These are phyloP conservation scores for Opisthocomus hoazin DNA, from an alignment of 2,113 vertebrate genomes.

Conservation along the genomic window DNA sequence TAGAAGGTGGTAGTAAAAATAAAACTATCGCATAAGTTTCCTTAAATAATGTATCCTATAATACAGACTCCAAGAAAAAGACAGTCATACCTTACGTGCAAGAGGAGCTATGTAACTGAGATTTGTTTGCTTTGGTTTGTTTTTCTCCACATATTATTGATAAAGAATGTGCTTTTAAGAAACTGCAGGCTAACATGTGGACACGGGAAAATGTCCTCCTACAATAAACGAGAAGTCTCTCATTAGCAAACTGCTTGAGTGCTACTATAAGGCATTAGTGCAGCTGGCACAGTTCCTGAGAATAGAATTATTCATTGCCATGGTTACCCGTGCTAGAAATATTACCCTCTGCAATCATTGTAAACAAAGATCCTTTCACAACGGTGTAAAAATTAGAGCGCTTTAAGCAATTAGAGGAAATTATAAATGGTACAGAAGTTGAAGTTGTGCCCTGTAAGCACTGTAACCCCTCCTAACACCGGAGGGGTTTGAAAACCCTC, in stretches of 20 bases:
- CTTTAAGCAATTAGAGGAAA: slow-evolving; percentile 69
- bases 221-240: slow-evolving; percentile 34
- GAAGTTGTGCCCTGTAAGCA: slow-evolving; percentile 38
- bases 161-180: slow-evolving; percentile 31
- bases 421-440: slow-evolving; percentile 10
- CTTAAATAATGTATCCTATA: not conserved
- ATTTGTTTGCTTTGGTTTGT: not conserved
- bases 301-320: slow-evolving; percentile 76
- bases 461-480: not conserved
- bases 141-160: not conserved
- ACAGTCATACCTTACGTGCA: not conserved
- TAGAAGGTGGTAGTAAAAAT: not conserved
- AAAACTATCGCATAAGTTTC: not conserved
- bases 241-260: slow-evolving; percentile 67
- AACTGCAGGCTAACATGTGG: not conserved
- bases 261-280: slow-evolving; percentile 53
- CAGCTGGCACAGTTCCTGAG: slow-evolving; percentile 70
- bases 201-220: slow-evolving; percentile 21
- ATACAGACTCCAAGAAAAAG: not conserved
- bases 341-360: slow-evolving; percentile 69
- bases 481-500: not conserved
- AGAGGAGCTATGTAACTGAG: not conserved
- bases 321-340: slow-evolving; percentile 77
- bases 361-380: slow-evolving; percentile 73
- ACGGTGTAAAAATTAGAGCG: slow-evolving; percentile 57